These are phyloP conservation scores for Numida meleagris DNA, from an alignment of 2,113 vertebrate genomes.

Conservation along the genomic window DNA sequence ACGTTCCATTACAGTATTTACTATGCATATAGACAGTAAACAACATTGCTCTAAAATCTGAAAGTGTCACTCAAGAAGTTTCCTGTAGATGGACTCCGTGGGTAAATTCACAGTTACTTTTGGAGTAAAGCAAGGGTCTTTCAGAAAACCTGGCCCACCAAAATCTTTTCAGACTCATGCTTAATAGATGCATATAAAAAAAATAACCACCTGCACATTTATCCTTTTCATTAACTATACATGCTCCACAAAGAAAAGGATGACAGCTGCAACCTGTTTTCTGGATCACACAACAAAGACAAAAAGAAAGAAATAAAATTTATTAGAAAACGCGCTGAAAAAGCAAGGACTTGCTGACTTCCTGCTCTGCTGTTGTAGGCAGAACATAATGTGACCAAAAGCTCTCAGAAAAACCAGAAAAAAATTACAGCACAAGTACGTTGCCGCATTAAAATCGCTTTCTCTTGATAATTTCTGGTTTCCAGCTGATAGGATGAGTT, in stretches of 20 bases:
- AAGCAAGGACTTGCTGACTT: slow-evolving; percentile 70
- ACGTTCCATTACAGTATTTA: background rate
- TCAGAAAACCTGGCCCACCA: background rate
- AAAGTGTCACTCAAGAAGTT: background rate
- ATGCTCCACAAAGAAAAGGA: background rate
- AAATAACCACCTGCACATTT: slow-evolving; percentile 18
- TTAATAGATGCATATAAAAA: background rate
- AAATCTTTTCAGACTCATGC: background rate
- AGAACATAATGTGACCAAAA: slow-evolving; percentile 45
- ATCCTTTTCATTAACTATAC: slow-evolving; percentile 1
- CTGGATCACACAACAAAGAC: slow-evolving; percentile 50
- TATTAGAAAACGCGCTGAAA: slow-evolving; percentile 75
- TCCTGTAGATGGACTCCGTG: background rate
- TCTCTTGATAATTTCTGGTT: slow-evolving; percentile 98
- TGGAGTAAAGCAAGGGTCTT: background rate
- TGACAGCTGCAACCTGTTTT: slow-evolving; percentile 53
- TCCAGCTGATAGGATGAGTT: slow-evolving; percentile 97
- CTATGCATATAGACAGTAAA: background rate
- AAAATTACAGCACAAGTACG: background rate
- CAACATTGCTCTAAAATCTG: background rate
- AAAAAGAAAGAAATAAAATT: slow-evolving; percentile 63
- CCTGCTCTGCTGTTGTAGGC: slow-evolving; percentile 60
- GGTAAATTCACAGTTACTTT: background rate
- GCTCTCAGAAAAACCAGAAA: slow-evolving; percentile 49
- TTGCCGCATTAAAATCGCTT: slow-evolving; percentile 87